Evolutionary conservation across 1,140 invertebrate species (phyloP).

Genomic region (Ceratoteleas bidentatus): DNA sequence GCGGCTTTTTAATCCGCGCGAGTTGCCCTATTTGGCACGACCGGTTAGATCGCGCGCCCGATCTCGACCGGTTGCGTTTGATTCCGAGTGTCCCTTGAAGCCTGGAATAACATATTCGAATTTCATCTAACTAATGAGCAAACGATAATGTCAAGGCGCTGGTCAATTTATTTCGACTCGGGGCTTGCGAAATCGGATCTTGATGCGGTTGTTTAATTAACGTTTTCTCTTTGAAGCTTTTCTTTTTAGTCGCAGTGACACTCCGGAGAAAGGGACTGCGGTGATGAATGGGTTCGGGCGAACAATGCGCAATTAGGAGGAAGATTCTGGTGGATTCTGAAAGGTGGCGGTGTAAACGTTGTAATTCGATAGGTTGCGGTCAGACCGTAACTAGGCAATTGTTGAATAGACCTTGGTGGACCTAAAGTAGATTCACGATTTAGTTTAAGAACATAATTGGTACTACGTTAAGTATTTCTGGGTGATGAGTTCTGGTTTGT

Average conservation of each 20-base stretch:
- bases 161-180: constrained; percentile 26
- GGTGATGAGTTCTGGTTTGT: no score
- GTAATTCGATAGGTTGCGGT: no score
- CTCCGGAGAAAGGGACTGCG: background rate
- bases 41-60: constrained; percentile 47
- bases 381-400: no score
- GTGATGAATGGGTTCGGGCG: background rate
- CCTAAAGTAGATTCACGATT: no score
- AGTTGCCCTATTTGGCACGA: constrained; percentile 53
- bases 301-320: no score
- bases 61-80: constrained; percentile 57
- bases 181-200: constrained; percentile 17
- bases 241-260: background rate
- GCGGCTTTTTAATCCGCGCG: constrained; percentile 28
- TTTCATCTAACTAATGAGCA: constrained; percentile 49
- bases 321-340: no score
- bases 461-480: no score
- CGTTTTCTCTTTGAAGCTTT: constrained; percentile 5
- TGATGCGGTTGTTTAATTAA: constrained; percentile 22
- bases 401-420: no score
- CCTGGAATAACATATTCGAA: constrained; percentile 43
- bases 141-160: constrained; percentile 18
- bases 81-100: constrained; percentile 47
- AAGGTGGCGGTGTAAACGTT: no score
- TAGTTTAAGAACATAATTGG: no score